phyloP scores from a whole-genome alignment of 2,888 invertebrate species.

The Macrosiphum euphorbiae region DNA sequence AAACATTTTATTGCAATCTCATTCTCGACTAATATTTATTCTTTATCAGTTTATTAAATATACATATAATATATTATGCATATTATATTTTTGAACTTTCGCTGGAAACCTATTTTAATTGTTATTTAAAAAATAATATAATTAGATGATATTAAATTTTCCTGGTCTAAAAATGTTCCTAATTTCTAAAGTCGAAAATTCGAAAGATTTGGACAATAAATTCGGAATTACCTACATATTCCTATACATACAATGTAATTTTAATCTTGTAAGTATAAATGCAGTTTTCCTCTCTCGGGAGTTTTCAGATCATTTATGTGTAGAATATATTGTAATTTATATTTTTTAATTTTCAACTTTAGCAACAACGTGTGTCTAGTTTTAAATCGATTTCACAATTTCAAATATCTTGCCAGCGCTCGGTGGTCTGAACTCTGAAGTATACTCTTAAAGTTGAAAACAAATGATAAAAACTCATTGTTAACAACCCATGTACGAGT shows the following conservation, averaged over 20 bases:
- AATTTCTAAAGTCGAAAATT: background rate
- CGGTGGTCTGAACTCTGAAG: background rate
- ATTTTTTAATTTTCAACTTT: background rate
- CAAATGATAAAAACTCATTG: background rate
- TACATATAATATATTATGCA: background rate
- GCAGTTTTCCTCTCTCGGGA: background rate
- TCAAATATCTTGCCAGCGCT: background rate
- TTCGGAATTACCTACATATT: background rate
- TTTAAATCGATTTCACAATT: background rate
- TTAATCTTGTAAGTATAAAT: background rate
- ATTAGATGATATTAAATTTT: background rate
- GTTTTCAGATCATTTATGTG: background rate
- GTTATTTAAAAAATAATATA: background rate
- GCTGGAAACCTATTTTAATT: background rate
- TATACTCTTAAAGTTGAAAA: background rate
- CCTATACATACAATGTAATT: background rate
- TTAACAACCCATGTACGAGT: background rate
- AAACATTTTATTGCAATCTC: background rate
- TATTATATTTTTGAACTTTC: background rate
- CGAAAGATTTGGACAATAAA: background rate
- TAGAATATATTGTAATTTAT: background rate
- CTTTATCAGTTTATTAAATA: background rate
- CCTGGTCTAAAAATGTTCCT: background rate
- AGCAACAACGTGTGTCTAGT: background rate
- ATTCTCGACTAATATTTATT: background rate